Conservation (phyloP, 1,140 invertebrate genomes). For the Triops longicaudatus region DNA sequence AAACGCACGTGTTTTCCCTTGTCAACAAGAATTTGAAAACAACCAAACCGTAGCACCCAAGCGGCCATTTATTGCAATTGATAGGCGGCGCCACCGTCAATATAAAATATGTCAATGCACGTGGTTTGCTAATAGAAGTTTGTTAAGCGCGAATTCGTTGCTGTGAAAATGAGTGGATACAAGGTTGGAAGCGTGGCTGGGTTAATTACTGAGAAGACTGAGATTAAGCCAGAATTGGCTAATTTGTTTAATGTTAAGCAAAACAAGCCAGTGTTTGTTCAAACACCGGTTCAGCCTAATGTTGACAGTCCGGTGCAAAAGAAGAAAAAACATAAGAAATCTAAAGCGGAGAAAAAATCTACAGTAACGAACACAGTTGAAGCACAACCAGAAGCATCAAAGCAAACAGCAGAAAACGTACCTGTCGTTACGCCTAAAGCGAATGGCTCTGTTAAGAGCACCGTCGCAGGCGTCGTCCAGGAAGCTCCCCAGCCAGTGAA, state of each 20-base stretch:
- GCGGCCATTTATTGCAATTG: too few relatives aligned
- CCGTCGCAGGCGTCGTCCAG: background rate
- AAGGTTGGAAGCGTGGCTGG: slow-evolving; percentile 18
- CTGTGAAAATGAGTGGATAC: slow-evolving; percentile 11
- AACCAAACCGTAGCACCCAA: too few relatives aligned
- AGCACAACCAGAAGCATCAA: background rate
- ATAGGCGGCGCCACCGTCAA: background rate
- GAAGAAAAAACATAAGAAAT: background rate
- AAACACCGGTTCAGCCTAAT: background rate
- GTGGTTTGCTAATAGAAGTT: background rate
- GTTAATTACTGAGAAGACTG: slow-evolving; percentile 15
- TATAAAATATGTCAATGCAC: background rate
- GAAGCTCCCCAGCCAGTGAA: background rate
- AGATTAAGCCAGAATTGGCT: background rate
- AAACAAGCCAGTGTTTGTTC: background rate
- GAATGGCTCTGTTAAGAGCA: background rate
- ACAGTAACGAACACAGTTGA: background rate
- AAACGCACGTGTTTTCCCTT: too few relatives aligned
- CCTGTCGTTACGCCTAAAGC: background rate
- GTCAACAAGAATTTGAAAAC: too few relatives aligned
- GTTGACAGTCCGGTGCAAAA: background rate
- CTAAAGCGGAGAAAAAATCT: background rate
- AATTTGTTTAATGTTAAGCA: background rate
- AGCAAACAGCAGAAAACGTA: background rate
- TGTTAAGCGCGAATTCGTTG: background rate